Evolutionary conservation across 2,113 vertebrate genomes (phyloP), one percentile per base, ranked within the genome.

Genomic region (Heterocephalus glaber): DNA sequence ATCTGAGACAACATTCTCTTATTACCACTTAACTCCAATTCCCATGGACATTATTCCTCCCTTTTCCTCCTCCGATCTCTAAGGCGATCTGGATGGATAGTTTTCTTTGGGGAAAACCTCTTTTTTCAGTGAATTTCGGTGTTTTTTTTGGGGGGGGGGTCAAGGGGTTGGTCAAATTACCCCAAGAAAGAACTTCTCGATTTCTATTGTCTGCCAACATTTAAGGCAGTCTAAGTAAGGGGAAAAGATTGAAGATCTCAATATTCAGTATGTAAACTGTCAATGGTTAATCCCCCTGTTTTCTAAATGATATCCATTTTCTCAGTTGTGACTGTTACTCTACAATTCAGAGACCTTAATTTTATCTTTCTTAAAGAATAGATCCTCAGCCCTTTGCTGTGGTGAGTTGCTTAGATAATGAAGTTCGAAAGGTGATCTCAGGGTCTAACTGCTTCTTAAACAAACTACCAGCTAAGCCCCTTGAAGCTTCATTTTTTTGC

Each of bases 341-440:
- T 60, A 44, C 14, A 60, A 38, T 81, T n/a, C 19, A 44, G 68
- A 38, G 56, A 81, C 38, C 24, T 66, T 84, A 52, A 68, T 11
- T 83, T 87, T 90, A 38, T 12, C 19, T 81, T 94, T n/a, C 81
- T 24, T 90, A 24, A 89, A 82, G 66, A 90, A 77, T 44, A 95
- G 90, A 61, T 70, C 4, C 61, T 41, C 28, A 52, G 49, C 47
- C 26, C 58, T 94, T 89, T 94, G 65, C 65, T 82, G 8, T 93
- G 20, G 60, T 61, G 24, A 70, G 24, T 65, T 85, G 33, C 60
- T 86, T 94, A n/a, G 24, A 30, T 58, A 84, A 72, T 87, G n/a
- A 84, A 90, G 28, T 63, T 66, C 89, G 49, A 92, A 92, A 85
- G 54, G 47, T 22, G 30, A 24, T 49, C 30, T 8, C 20, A 94